Evolutionary conservation across 2,113 vertebrate species (phyloP), one percentile per base, ranked within the genome.

Genomic region (Eurypyga helias): DNA sequence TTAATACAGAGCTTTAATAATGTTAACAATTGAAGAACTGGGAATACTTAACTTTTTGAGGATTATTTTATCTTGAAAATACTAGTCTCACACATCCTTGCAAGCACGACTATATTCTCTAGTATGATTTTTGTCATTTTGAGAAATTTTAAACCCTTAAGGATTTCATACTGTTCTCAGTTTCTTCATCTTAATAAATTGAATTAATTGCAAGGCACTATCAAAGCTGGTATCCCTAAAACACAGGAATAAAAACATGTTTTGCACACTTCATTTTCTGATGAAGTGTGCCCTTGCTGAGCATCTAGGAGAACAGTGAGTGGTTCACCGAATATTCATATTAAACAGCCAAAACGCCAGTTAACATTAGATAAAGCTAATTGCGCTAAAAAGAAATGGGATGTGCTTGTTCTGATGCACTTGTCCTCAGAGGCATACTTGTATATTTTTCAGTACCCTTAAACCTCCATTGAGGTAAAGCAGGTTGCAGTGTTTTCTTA

Each of bases 231-330:
- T 91, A 33, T 83, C 62, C 64, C 81, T 78, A 48, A 89, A 95
- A 87, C 64, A 46, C 83, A 78, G 43, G 10, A 46, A 70, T 80
- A 83, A 57, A 87, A 95, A 87, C 2, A 3, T 61, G 36, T 72
- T 89, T 95, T 46, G 54, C 41, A 61, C 31, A 3, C 67, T 90
- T 92, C 1, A 3, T 80, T 95, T 95, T 89, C 80, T 87, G 75
- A 83, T 90, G 89, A 92, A 45, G 60, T 83, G 61, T 88, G 79
- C 88, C 88, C 58, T 72, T 55, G 48, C 76, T 70, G 72, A 93
- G 89, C 77, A 66, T 77, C 80, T 96, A 89, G 52, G 52, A 67
- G 61, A 90, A 60, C 25, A 84, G 69, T 3, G 11, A 90, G 79
- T 61, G 49, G 19, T 70, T 92, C 51, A 62, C n/a, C 1, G 5